Evolutionary conservation across 2,113 vertebrate species (phyloP).

Genomic region (Pavo muticus): DNA sequence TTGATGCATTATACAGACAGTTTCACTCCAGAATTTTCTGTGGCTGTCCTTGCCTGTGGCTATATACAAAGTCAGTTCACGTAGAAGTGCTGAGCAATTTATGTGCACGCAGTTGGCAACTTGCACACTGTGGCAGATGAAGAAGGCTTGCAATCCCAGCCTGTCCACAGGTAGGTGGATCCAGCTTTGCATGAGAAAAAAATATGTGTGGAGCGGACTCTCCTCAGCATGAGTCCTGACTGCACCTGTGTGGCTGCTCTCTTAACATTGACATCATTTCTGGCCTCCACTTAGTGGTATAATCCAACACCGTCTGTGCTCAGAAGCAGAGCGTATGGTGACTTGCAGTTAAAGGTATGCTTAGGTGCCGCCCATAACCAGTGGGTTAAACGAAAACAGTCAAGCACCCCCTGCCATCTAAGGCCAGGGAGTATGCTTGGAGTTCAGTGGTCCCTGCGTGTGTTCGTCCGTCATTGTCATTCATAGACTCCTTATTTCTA

Average conservation of each 20-base stretch:
- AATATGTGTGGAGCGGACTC: rapidly evolving
- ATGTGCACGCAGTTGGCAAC: neutral
- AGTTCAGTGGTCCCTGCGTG: rapidly evolving
- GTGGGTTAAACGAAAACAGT: neutral
- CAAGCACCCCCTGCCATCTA: neutral
- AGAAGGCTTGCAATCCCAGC: neutral
- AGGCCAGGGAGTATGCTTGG: rapidly evolving
- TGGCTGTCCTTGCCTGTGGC: neutral
- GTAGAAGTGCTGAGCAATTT: neutral
- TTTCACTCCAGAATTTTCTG: neutral
- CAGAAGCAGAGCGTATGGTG: neutral
- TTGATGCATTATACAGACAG: conserved; percentile 28
- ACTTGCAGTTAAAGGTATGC: neutral
- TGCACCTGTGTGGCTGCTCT: rapidly evolving
- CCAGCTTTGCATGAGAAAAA: neutral
- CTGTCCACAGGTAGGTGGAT: neutral
- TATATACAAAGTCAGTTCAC: neutral
- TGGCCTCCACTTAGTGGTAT: too few relatives aligned
- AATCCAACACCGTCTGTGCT: rapidly evolving
- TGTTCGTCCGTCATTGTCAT: rapidly evolving
- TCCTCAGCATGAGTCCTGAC: rapidly evolving
- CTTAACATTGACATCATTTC: rapidly evolving
- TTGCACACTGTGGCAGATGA: neutral
- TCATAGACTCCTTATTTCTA: too few relatives aligned
- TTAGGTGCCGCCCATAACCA: rapidly evolving